Evolutionary conservation across 2,113 vertebrate species (phyloP).

Genomic region (Chaetops frenatus): DNA sequence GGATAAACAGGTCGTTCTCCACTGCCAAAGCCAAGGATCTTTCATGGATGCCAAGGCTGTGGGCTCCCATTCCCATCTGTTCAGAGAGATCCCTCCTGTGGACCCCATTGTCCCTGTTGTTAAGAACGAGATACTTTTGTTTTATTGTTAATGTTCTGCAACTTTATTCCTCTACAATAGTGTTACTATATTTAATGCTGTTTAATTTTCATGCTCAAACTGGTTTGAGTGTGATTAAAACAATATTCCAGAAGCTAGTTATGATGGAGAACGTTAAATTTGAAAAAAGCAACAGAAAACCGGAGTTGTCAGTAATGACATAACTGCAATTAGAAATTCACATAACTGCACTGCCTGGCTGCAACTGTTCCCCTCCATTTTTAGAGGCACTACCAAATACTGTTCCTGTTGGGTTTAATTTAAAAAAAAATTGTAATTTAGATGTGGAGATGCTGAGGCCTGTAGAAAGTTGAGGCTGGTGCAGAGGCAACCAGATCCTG

Average conservation of each 20-base stretch:
- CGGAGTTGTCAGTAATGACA: background rate
- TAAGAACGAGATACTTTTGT: background rate
- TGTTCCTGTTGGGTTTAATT: background rate
- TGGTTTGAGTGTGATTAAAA: background rate
- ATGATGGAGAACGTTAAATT: background rate
- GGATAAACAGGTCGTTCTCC: background rate
- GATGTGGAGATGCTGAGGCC: rapidly evolving
- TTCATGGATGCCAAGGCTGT: background rate
- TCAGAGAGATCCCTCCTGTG: background rate
- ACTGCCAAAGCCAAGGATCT: background rate
- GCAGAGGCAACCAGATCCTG: background rate
- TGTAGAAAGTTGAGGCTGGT: background rate
- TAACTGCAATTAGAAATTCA: background rate
- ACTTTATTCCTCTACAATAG: background rate
- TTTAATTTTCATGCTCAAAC: background rate
- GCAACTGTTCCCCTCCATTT: background rate
- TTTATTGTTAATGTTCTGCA: background rate
- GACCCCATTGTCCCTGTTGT: background rate
- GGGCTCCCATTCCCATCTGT: background rate
- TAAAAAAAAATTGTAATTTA: background rate
- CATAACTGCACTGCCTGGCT: background rate
- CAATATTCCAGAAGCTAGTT: background rate
- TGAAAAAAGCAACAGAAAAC: background rate
- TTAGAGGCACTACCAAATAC: background rate
- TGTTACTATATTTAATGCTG: background rate